Conservation (phyloP, 2,888 invertebrate genomes). For the Lycia hirtaria region DNA sequence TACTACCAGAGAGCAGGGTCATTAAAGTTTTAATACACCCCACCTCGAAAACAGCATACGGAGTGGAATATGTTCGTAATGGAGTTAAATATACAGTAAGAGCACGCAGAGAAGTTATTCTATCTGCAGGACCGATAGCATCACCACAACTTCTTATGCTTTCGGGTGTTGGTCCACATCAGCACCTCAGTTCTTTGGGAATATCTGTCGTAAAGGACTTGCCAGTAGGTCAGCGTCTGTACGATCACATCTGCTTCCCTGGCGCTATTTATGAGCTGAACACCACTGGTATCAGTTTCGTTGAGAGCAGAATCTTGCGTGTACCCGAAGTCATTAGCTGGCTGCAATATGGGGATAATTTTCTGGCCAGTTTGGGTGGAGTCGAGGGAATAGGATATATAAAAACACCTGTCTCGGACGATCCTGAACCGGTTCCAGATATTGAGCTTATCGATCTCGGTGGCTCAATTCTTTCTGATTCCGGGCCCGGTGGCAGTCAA, state of each 20-base stretch:
- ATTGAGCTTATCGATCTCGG: constrained; percentile 88
- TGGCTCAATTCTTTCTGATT: constrained; percentile 87
- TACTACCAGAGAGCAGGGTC: constrained; percentile 87
- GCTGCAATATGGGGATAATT: constrained; percentile 73
- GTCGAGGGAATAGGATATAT: constrained; percentile 89
- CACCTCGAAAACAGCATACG: constrained; percentile 86
- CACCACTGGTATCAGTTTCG: constrained; percentile 63
- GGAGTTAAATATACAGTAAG: constrained; percentile 73
- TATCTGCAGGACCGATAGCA: constrained; percentile 94
- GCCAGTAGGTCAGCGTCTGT: constrained; percentile 88
- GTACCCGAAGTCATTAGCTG: constrained; percentile 57
- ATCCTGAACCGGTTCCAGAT: constrained; percentile 87
- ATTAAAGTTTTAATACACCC: constrained; percentile 88
- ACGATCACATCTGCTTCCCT: constrained; percentile 86
- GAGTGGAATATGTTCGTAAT: constrained; percentile 87
- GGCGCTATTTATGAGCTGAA: constrained; percentile 76
- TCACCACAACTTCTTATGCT: constrained; percentile 96
- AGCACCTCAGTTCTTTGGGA: constrained; percentile 80
- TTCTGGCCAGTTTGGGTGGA: constrained; percentile 85
- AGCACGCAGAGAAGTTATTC: constrained; percentile 92
- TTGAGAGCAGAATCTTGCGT: constrained; percentile 53
- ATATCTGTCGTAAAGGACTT: constrained; percentile 87
- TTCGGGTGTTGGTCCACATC: constrained; percentile 88
- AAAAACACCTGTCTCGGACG: constrained; percentile 84
- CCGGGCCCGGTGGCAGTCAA: constrained; percentile 69